Conservation (phyloP, 2,797 vertebrate species). For the Liasis olivaceus region DNA sequence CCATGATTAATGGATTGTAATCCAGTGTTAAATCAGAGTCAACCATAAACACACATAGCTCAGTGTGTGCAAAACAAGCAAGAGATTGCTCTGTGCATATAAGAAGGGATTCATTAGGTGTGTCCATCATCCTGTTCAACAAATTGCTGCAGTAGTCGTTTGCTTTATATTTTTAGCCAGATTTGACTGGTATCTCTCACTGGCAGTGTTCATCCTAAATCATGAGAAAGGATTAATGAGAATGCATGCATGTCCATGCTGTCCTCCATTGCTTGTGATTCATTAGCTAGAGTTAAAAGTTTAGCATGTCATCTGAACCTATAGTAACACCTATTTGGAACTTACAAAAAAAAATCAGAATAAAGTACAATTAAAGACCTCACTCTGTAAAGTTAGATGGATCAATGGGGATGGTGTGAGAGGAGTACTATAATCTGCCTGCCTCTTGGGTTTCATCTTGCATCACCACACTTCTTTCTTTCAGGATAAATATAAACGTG, state of each 20-base stretch:
- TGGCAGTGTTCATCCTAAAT: neutral
- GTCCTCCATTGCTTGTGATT: neutral
- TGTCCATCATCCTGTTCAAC: neutral
- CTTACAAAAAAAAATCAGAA: neutral
- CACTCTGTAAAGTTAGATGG: neutral
- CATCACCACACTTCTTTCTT: constrained; percentile 11
- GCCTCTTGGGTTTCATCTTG: neutral
- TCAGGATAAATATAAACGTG: constrained; percentile 95
- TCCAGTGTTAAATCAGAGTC: neutral
- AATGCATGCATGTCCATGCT: neutral
- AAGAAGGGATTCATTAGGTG: neutral
- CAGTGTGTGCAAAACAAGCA: neutral
- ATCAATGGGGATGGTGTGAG: neutral
- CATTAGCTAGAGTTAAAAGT: neutral
- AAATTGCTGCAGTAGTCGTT: neutral
- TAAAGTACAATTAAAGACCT: neutral
- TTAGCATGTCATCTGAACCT: neutral
- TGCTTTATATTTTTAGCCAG: neutral
- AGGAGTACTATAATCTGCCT: neutral
- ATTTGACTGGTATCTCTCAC: neutral
- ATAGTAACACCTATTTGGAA: neutral
- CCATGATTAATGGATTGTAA: neutral
- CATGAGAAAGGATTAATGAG: neutral
- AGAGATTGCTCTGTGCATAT: neutral
- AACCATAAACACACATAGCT: neutral